Base-by-base conservation (phyloP, 2,797 vertebrate genomes). In the Microctenopoma stevenorrisi region DNA sequence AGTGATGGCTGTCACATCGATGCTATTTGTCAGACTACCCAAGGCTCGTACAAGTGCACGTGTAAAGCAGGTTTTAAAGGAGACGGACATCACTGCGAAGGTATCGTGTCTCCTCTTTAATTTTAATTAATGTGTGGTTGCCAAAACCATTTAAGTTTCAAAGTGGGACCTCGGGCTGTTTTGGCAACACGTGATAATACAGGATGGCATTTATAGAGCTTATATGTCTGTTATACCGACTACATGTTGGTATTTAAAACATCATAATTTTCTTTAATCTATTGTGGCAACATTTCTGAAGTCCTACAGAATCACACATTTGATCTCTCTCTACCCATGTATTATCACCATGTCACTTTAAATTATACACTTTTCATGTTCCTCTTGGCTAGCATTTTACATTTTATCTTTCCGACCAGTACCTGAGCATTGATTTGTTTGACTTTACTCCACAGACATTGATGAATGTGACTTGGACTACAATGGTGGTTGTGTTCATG, bases 401-500 rank as follows among this genome's bases (percentile, higher is more conserved):
- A 16, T 61, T 50, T 54, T 35, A 25, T 50, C 2, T 12, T 57
- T 60, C 11, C 43, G 7, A 60, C 58, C 14, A 35, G 33, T 15
- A 4, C 2, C 38, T 72, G 47, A 84, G 55, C 64, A 83, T 83
- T 79, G 30, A 68, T 92, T 76, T 78, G 54, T 68, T 48, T 2
- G 81, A 78, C 91, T 53, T 71, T 91, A 83, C 89, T 90, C 84
- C 72, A 73, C 78, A 99, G 98, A 99, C 91, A 92, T 95, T 78
- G 97, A 99, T 90, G 98, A 99, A 93, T 99, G 98, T 68, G 97
- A 96, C 89, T 89, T 95, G 0, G 95, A 97, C 59, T 94, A 96
- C 92, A 98, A 97, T 47, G 98, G 97, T 53, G 98, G 97, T 88
- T 99, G 98, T 59, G 98, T 99, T 70, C 98, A 99, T 0, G 97